Conservation (phyloP, 2,797 vertebrate species). For the Poecilia picta region DNA sequence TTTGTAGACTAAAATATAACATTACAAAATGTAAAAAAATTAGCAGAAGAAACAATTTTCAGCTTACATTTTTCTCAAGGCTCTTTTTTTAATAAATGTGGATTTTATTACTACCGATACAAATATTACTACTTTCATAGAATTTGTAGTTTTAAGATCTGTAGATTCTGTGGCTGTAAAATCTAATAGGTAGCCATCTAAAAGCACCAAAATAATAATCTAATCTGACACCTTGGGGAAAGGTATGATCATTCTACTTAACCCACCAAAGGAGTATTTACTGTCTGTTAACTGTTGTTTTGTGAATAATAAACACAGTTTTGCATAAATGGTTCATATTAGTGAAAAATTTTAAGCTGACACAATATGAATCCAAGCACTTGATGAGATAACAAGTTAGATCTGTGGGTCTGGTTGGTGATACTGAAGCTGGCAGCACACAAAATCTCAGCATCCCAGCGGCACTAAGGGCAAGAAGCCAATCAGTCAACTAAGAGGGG, state of each 20-base stretch:
- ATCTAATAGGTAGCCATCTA: not conserved
- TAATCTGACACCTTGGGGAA: not conserved
- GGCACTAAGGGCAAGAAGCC: constrained; percentile 62
- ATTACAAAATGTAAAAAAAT: not conserved
- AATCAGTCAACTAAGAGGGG: constrained; percentile 60
- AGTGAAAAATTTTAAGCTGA: constrained; percentile 37
- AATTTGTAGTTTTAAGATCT: not conserved
- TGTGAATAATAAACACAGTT: not conserved
- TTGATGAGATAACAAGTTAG: constrained; percentile 29
- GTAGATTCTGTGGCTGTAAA: not conserved
- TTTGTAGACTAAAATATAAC: not conserved
- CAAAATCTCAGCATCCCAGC: constrained; percentile 35
- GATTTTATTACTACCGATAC: not conserved
- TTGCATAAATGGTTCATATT: not conserved
- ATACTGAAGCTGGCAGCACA: constrained; percentile 58
- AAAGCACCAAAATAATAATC: not conserved
- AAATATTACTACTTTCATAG: not conserved
- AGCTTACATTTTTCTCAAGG: not conserved
- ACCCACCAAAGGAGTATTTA: not conserved
- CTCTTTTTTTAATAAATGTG: not conserved
- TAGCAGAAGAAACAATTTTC: not conserved
- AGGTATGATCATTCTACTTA: not conserved
- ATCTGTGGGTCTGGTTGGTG: constrained; percentile 10
- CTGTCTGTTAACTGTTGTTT: not conserved
- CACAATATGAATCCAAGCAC: constrained; percentile 35